Base-by-base conservation (phyloP, 2,113 vertebrate genomes). In the Carollia perspicillata region DNA sequence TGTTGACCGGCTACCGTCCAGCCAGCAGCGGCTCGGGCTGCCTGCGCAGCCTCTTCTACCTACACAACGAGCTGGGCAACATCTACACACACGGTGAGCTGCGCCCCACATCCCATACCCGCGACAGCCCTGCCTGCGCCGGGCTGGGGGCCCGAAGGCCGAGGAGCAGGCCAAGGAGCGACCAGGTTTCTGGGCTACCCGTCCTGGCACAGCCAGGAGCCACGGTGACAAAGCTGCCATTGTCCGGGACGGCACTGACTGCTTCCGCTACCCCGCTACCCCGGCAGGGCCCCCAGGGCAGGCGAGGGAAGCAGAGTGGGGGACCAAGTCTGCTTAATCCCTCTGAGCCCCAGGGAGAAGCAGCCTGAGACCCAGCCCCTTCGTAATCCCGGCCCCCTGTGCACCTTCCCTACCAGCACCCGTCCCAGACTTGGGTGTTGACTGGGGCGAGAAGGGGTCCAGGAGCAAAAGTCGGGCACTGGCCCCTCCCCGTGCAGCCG, bases 31-130 rank as follows among this genome's bases (percentile, higher is more conserved):
- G 98, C 92, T 98, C 98, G 0, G 99, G 98, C 78, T 99, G 99
- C 71, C 86, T 99, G 86, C 97, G 98, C 90, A 99, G 99, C 97
- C 98, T 99, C 93, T 99, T 99, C 98, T 99, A 99, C 97, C 97
- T 99, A 96, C 99, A 99, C 98, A 99, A 99, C 95, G 99, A 99
- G 97, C 98, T 99, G 96, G 99, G 99, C 72, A 99, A 99, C 98
- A 99, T 99, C 97, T 99, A 99, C 98, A 99, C 99, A 1, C 99
- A 99, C 89, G 99, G 99, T 99, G 97, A 98, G 99, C 97, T 26
- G 55, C 93, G 16, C n/a, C 74, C 72, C 30, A 12, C 78, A 58
- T 60, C 87, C 94, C 65, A 11, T 37, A 3, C n/a, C 90, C 14
- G 42, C 23, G 17, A 23, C 68, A 40, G 60, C 90, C 69, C n/a